Evolutionary conservation across 2,113 vertebrate genomes (phyloP).

Genomic region (Nothoprocta pentlandii): DNA sequence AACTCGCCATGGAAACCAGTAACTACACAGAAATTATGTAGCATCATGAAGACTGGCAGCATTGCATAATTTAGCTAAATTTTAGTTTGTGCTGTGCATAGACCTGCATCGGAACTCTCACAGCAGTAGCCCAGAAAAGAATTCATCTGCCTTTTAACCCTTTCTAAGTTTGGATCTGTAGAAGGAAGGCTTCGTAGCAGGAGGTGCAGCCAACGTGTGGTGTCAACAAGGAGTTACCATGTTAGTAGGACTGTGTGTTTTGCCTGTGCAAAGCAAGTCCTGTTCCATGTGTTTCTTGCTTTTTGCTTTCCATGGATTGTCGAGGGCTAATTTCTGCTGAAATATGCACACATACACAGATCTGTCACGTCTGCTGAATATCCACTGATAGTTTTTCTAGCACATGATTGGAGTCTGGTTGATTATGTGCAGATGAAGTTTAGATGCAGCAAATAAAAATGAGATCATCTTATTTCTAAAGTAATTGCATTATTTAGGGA

Average conservation of each 20-base stretch:
- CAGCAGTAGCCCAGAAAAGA: neutral
- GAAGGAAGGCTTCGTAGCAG: neutral
- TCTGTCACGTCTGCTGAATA: neutral
- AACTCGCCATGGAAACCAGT: neutral
- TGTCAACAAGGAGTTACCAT: neutral
- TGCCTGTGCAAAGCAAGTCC: neutral
- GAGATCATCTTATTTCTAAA: conserved; percentile 13
- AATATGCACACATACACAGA: neutral
- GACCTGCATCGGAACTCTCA: neutral
- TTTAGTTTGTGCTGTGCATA: neutral
- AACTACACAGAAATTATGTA: neutral
- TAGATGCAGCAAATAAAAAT: conserved; percentile 13
- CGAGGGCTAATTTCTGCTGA: neutral
- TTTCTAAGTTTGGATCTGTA: neutral
- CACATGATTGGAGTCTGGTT: neutral
- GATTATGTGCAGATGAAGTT: conserved; percentile 36
- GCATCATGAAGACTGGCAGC: neutral
- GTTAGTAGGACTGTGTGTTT: neutral
- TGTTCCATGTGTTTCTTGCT: neutral
- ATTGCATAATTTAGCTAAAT: neutral
- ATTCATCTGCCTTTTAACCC: neutral
- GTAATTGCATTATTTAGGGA: conserved; percentile 27
- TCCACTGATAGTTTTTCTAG: neutral
- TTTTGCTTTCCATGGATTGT: neutral
- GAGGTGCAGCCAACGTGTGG: neutral